Base-by-base conservation (phyloP, 2,113 vertebrate genomes). In the Emydura subglobosa region DNA sequence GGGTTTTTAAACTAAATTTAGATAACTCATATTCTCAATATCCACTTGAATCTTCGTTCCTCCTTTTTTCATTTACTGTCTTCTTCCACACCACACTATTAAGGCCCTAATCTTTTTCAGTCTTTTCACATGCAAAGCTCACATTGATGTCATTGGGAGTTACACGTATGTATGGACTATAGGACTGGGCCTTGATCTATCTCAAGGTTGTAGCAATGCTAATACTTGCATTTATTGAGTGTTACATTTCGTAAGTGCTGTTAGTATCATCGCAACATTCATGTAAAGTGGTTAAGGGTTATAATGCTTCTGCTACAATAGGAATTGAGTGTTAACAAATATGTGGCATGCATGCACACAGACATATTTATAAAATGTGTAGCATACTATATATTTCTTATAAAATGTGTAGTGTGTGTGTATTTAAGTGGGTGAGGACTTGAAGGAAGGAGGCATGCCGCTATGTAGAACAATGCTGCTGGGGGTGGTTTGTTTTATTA, bases 1-100 rank as follows among this genome's bases (percentile, higher is more conserved):
- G 82, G 54, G 44, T 24, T 68, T 31, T 82, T 79, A 61, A 50
- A n/a, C 87, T 94, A 17, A 59, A 2, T 84, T 87, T 79, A 57
- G 83, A 42, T 82, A 55, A 44, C 9, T 83, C n/a, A 7, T 76
- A 44, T 84, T 61, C 34, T 50, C 24, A 49, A 29, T 78, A 34
- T 59, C 34, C 31, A 49, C 47, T 83, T 24, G 14, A 59, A 47
- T 74, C 19, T 51, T 17, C 21, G 68, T 65, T 50, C 4, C 42
- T 83, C 39, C 22, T 22, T 83, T 78, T 59, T 79, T 84, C 11
- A 47, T 25, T 78, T 79, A 90, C 44, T 9, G 5, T 44, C 16
- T 82, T 54, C 19, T 16, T 19, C 29, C 54, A 61, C 51, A 68
- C 25, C 39, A 79, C 39, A 4, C 42, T n/a, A 61, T 42, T 10